Percentiles rank a stretch among this genome's conserved stretches.
phyloP scores from a whole-genome alignment of 1,140 invertebrate species.

The Drosophila lini region DNA sequence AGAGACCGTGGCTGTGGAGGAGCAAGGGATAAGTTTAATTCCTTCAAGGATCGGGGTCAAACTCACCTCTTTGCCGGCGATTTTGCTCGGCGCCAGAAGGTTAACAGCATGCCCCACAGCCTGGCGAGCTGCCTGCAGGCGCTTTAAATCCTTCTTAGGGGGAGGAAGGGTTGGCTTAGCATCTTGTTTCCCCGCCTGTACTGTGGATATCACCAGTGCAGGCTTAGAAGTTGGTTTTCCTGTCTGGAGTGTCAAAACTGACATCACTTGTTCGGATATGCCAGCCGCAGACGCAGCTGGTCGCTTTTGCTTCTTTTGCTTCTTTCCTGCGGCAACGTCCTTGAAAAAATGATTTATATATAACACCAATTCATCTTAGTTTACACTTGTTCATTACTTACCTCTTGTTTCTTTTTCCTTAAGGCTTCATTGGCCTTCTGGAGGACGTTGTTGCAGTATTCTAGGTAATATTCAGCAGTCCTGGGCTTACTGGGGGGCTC shows the following conservation, averaged over 20 bases:
- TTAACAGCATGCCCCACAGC: constrained; percentile 51
- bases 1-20: constrained; percentile 44
- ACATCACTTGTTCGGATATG: not conserved
- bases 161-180: not conserved
- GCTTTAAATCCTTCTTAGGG: constrained; percentile 54
- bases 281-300: not conserved
- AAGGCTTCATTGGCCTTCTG: constrained; percentile 55
- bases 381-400: constrained; percentile 1
- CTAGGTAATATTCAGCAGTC: constrained; percentile 34
- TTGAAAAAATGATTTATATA: not conserved
- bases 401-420: constrained; percentile 49
- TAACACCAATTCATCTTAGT: not conserved
- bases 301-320: constrained; percentile 1
- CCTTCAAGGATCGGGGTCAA: too few species aligned
- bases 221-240: not conserved
- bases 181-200: not conserved
- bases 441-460: constrained; percentile 50
- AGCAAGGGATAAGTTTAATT: not conserved
- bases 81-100: constrained; percentile 23
- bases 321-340: constrained; percentile 27
- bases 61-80: constrained; percentile 27
- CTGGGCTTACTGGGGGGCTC: constrained; percentile 7
- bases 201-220: not conserved
- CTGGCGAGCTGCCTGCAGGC: constrained; percentile 54
- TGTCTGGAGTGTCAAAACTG: too few species aligned